Conservation (phyloP, 2,113 vertebrate genomes). For the Murina feae region DNA sequence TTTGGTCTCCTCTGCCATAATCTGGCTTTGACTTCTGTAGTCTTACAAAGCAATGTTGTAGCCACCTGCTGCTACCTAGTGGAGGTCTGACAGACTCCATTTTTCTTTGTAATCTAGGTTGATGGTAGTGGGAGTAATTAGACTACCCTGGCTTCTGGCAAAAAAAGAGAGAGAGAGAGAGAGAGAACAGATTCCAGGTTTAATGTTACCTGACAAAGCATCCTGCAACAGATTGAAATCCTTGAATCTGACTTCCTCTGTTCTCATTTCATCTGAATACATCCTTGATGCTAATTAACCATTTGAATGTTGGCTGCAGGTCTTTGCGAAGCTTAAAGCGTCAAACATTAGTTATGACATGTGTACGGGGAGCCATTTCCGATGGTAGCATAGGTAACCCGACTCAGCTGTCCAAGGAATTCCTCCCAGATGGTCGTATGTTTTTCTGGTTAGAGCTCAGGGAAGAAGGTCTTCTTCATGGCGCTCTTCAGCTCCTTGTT, state of each 20-base stretch:
- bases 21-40: not conserved
- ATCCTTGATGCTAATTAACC: not conserved
- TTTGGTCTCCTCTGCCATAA: not conserved
- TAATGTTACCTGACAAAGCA: not conserved
- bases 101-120: not conserved
- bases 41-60: not conserved
- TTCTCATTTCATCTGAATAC: not conserved
- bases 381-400: not conserved
- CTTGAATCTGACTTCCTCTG: not conserved
- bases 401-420: not conserved
- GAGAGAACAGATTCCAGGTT: not conserved
- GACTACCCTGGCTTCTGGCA: not conserved
- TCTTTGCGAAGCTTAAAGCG: not conserved
- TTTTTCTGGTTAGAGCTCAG: not conserved
- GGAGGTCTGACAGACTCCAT: not conserved
- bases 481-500: conserved; percentile 71
- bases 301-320: not conserved
- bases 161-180: no score
- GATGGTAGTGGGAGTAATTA: not conserved
- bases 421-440: not conserved
- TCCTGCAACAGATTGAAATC: not conserved
- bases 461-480: conserved; percentile 49
- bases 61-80: not conserved
- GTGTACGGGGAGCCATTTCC: not conserved
- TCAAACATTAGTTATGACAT: not conserved